Conservation (phyloP, 2,113 vertebrate genomes). For the Paracanthobrama guichenoti region DNA sequence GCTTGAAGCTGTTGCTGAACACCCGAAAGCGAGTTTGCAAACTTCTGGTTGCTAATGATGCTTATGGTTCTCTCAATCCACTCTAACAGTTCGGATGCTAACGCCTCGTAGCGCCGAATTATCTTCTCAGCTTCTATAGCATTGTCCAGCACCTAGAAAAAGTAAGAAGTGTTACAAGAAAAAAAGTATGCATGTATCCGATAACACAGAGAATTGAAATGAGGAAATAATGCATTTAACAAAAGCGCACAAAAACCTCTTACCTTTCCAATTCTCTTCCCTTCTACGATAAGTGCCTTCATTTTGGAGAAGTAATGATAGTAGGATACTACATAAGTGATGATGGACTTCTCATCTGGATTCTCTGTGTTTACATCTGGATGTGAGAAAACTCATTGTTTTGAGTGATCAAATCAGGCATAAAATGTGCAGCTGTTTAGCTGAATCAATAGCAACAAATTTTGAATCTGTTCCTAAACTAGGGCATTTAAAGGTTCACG, state of each 20-base stretch:
- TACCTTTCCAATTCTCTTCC: conserved; percentile 96
- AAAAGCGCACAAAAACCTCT: background rate
- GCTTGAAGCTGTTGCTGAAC: conserved; percentile 96
- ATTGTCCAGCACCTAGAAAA: conserved; percentile 87
- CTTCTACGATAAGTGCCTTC: conserved; percentile 96
- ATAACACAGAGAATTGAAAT: background rate
- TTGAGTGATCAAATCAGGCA: background rate
- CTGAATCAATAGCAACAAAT: background rate
- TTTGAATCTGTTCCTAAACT: background rate
- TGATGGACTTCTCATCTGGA: conserved; percentile 96
- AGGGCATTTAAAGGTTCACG: background rate
- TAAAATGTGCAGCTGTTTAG: background rate
- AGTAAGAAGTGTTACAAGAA: background rate
- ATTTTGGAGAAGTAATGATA: conserved; percentile 99
- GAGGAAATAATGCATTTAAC: background rate
- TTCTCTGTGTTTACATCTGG: conserved; percentile 94
- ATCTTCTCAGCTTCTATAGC: conserved; percentile 87
- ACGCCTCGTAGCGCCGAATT: conserved; percentile 80
- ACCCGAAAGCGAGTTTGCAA: conserved; percentile 89
- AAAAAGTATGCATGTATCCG: background rate
- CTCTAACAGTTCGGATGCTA: conserved; percentile 86
- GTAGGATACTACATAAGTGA: conserved; percentile 95
- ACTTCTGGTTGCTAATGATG: conserved; percentile 92
- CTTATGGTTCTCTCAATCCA: conserved; percentile 91
- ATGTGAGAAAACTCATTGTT: conserved; percentile 8